A percentile compares a stretch with the other conserved stretches of the same genome.
phyloP scores from a whole-genome alignment of 2,888 invertebrate genomes.

The Aphrophora alni region DNA sequence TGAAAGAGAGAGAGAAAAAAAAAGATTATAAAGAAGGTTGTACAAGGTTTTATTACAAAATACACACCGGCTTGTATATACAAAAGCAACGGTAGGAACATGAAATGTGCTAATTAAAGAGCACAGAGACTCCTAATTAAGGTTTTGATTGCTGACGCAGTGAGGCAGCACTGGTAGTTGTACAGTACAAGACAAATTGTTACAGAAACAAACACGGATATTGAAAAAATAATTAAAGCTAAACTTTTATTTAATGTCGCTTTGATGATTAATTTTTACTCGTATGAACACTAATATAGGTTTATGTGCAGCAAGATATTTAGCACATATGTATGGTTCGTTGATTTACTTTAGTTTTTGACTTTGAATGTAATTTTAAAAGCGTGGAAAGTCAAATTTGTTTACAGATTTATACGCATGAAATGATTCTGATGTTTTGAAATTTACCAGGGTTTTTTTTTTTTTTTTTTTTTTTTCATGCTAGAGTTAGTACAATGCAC shows the following conservation, averaged over 20 bases:
- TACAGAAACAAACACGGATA: neutral
- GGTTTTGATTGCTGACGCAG: constrained; percentile 1
- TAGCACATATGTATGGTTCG: no score
- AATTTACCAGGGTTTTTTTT: neutral
- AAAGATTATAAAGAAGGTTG: neutral
- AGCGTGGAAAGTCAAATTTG: neutral
- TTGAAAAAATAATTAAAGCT: neutral
- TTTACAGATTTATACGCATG: neutral
- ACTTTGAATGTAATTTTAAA: no score
- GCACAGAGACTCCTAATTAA: neutral
- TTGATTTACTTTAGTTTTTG: no score
- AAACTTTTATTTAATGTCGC: neutral
- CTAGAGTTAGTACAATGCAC: no score
- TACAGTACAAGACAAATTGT: neutral
- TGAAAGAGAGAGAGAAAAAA: no score
- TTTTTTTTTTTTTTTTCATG: no score
- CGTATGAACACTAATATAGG: neutral
- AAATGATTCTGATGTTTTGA: neutral
- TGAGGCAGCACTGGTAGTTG: neutral
- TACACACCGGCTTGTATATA: neutral
- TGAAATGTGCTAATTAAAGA: constrained; percentile 9
- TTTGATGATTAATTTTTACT: neutral
- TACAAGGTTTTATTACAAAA: neutral
- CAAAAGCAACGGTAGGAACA: neutral
- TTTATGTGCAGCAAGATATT: neutral